Evolutionary conservation across 1,140 invertebrate species (phyloP).

Genomic region (Meloidogyne floridensis): DNA sequence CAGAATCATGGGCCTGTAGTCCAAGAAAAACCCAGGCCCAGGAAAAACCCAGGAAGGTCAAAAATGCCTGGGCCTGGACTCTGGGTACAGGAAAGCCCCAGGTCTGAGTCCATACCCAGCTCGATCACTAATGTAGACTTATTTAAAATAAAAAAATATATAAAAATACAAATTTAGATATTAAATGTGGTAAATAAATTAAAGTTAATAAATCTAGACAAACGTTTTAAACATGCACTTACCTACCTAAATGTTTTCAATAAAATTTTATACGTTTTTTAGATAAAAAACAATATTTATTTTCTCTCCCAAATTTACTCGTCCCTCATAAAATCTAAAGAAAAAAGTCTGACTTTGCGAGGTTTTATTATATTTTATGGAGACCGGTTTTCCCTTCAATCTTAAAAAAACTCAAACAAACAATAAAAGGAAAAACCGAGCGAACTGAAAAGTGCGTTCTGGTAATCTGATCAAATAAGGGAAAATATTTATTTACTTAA

Average conservation of each 20-base stretch:
- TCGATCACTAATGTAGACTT: too few relatives aligned
- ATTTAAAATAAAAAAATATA: too few relatives aligned
- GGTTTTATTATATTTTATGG: conserved; percentile 4
- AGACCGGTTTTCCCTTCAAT: background rate
- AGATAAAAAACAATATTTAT: background rate
- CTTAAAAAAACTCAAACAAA: conserved; percentile 1
- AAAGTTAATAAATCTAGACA: too few relatives aligned
- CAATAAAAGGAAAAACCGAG: background rate
- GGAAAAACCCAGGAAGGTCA: too few relatives aligned
- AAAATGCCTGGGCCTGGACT: too few relatives aligned
- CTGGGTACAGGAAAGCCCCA: too few relatives aligned
- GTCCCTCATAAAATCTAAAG: background rate
- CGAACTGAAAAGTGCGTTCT: background rate
- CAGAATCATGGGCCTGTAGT: too few relatives aligned
- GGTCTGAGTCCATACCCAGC: too few relatives aligned
- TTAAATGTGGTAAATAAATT: too few relatives aligned
- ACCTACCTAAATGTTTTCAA: background rate
- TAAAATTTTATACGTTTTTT: background rate
- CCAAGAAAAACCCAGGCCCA: too few relatives aligned
- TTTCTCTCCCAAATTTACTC: background rate
- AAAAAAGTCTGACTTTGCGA: background rate
- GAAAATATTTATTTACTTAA: background rate
- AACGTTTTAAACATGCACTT: background rate
- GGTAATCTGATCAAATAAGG: conserved; percentile 6
- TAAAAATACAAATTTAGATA: too few relatives aligned